phyloP scores from a whole-genome alignment of 2,888 invertebrate genomes.

The Anticlea derivata region DNA sequence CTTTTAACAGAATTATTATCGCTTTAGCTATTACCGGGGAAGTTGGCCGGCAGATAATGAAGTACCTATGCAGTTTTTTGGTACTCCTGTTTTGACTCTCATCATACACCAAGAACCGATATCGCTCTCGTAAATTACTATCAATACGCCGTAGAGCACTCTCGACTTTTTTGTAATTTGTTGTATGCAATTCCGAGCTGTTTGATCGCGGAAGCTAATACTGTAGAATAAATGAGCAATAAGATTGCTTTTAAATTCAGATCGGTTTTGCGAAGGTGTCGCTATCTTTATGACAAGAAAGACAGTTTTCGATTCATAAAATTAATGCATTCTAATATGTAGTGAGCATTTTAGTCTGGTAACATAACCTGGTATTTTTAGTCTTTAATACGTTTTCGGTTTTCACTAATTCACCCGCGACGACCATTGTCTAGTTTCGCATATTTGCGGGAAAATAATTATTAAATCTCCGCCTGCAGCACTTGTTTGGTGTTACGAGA shows the following conservation, averaged over 20 bases:
- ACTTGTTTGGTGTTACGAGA: conserved; percentile 45
- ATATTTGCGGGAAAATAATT: conserved; percentile 31
- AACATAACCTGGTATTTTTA: background rate
- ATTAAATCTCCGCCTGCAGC: conserved; percentile 41
- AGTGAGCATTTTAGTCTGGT: background rate
- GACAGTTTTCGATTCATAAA: background rate
- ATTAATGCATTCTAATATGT: background rate
- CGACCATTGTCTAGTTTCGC: background rate
- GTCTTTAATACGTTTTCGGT: too few relatives aligned
- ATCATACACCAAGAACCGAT: conserved; percentile 8
- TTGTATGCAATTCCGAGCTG: conserved; percentile 11
- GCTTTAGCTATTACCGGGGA: conserved; percentile 41
- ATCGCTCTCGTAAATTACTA: conserved; percentile 10
- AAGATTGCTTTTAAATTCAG: conserved; percentile 4
- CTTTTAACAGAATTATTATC: conserved; percentile 49
- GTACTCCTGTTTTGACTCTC: background rate
- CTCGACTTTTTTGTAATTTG: conserved; percentile 13
- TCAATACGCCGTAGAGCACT: conserved; percentile 3
- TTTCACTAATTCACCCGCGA: too few relatives aligned
- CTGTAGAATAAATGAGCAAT: conserved; percentile 1
- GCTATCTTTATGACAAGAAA: background rate
- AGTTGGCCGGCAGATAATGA: conserved; percentile 42
- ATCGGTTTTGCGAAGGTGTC: background rate
- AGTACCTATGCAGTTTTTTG: conserved; percentile 32
- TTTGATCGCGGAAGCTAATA: conserved; percentile 3